These are phyloP conservation scores for Drosophila bunnanda DNA, from an alignment of 2,888 invertebrate genomes.

Conservation along the genomic window DNA sequence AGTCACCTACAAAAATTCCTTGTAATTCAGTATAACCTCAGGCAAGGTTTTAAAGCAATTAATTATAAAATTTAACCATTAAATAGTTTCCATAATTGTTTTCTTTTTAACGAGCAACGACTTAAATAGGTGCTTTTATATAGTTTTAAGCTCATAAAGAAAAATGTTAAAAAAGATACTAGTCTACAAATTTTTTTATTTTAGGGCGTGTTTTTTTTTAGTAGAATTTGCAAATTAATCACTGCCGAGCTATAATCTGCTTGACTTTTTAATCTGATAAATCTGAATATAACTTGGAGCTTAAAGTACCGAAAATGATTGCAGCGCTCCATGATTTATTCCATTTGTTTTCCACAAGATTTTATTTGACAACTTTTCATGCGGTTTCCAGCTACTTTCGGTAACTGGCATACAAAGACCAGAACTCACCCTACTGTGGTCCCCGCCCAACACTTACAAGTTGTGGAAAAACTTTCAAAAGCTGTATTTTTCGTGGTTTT, in stretches of 20 bases:
- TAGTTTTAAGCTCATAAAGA: no score
- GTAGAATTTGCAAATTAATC: no score
- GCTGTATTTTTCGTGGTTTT: constrained; percentile 15
- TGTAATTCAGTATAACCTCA: no score
- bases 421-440: constrained; percentile 12
- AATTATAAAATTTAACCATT: neutral
- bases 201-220: no score
- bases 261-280: neutral
- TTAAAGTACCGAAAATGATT: constrained; percentile 57
- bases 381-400: constrained; percentile 35
- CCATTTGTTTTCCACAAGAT: constrained; percentile 72
- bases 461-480: constrained; percentile 30
- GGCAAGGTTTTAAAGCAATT: neutral
- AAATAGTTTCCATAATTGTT: no score
- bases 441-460: constrained; percentile 8
- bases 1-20: no score
- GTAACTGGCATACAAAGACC: constrained; percentile 1
- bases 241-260: no score
- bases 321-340: constrained; percentile 76
- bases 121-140: no score
- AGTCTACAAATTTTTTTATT: no score
- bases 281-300: neutral
- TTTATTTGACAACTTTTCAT: constrained; percentile 77
- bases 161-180: no score
- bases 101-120: no score